Conservation (phyloP, 1,140 invertebrate species). For the Temnothorax nylanderi region DNA sequence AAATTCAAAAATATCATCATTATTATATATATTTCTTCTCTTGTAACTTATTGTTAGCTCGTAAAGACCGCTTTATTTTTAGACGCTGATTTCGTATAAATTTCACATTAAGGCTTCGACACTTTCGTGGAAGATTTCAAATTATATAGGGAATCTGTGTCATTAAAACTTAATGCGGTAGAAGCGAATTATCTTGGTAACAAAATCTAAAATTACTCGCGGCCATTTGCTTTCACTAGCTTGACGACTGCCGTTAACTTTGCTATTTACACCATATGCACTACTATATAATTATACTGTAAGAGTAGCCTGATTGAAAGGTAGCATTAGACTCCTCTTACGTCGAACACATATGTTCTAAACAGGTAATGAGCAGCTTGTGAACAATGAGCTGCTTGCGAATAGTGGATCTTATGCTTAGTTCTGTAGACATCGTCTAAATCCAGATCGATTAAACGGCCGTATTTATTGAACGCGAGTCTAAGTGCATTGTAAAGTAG, state of each 20-base stretch:
- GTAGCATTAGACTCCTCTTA: constrained; percentile 37
- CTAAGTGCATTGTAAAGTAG: background rate
- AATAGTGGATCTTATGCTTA: constrained; percentile 7
- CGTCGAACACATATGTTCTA: background rate
- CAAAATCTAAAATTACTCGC: background rate
- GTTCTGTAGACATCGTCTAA: background rate
- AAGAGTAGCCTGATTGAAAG: constrained; percentile 55
- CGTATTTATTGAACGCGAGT: background rate
- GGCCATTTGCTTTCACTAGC: constrained; percentile 44
- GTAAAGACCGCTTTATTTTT: background rate
- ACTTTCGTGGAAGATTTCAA: background rate
- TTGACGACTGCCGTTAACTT: constrained; percentile 47
- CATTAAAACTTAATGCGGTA: constrained; percentile 21
- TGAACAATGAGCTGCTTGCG: background rate
- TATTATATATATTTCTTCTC: background rate
- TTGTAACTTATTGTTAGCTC: background rate
- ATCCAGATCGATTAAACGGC: background rate
- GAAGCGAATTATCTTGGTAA: background rate
- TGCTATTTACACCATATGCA: constrained; percentile 54
- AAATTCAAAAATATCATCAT: background rate
- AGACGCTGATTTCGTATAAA: background rate
- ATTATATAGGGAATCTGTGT: background rate
- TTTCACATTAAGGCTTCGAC: background rate
- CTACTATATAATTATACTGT: constrained; percentile 68
- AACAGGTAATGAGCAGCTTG: constrained; percentile 38